Evolutionary conservation across 2,113 vertebrate species (phyloP).

Genomic region (Ageneiosus marmoratus): DNA sequence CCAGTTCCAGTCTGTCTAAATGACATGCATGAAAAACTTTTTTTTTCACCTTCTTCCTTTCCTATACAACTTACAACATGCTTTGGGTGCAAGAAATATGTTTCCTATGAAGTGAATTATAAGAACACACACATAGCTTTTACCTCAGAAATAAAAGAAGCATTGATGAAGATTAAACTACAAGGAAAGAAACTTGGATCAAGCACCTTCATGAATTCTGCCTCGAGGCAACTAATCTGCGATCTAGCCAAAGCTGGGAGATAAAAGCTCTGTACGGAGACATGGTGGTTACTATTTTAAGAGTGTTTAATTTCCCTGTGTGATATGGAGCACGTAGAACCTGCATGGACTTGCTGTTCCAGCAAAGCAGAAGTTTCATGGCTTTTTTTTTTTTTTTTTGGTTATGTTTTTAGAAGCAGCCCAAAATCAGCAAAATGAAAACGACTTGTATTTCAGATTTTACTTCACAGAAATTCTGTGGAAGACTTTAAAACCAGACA

Average conservation of each 20-base stretch:
- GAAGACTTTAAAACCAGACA: not conserved
- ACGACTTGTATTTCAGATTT: not conserved
- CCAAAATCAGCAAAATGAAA: not conserved
- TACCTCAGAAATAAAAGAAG: not conserved
- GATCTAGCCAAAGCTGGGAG: not conserved
- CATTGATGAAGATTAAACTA: not conserved
- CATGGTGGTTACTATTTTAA: conserved; percentile 17
- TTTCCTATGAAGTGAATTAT: not conserved
- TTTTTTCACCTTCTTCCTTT: not conserved
- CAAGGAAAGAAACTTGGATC: not conserved
- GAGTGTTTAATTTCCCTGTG: conserved; percentile 48
- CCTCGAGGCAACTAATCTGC: conserved; percentile 17
- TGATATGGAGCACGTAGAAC: conserved; percentile 55
- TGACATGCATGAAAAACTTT: not conserved
- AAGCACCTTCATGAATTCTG: conserved; percentile 14
- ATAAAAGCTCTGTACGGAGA: conserved; percentile 4
- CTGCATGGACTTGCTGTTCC: conserved; percentile 49
- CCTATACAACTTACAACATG: not conserved
- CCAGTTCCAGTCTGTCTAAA: not conserved
- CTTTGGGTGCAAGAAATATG: not conserved
- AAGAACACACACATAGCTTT: not conserved
- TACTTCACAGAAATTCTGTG: too few species aligned
- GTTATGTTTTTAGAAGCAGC: not conserved
- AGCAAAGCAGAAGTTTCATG: conserved; percentile 52
- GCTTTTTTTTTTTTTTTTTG: not conserved